A percentile compares a stretch with the other conserved stretches of the same genome.
These are phyloP conservation scores for Palythoa grandis DNA, from an alignment of 92 coral and sea anemone species.

Conservation along the genomic window DNA sequence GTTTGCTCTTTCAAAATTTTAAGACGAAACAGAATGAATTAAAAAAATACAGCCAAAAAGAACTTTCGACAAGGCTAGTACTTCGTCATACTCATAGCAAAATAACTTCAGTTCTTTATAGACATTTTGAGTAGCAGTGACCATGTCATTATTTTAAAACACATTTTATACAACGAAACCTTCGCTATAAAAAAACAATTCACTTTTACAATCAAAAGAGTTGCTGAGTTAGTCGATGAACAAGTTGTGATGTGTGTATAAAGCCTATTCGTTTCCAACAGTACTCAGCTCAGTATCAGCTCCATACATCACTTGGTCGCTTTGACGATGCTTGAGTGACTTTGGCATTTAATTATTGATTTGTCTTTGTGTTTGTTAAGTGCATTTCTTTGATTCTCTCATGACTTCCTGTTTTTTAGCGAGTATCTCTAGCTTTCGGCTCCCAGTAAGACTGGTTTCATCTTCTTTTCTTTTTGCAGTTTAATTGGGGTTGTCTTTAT, in stretches of 20 bases:
- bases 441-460: background rate
- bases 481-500: background rate
- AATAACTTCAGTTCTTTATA: too few relatives aligned
- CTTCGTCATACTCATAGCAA: background rate
- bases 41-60: background rate
- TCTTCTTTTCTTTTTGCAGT: background rate
- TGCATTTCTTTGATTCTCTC: background rate
- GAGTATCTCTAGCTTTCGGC: background rate
- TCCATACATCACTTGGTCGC: conserved; percentile 4
- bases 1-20: background rate
- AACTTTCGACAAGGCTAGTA: background rate
- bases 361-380: conserved; percentile 12
- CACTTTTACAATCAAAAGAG: too few relatives aligned
- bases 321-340: conserved; percentile 39
- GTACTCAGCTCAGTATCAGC: background rate
- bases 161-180: background rate
- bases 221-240: background rate
- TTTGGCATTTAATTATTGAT: conserved; percentile 44
- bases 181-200: too few relatives aligned
- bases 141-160: background rate
- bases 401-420: conserved; percentile 13
- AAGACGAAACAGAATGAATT: background rate
- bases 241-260: background rate
- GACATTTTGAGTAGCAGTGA: background rate
- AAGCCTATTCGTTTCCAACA: background rate